Conservation (phyloP, 2,888 invertebrate genomes). For the Cryptophagus acutangulus region DNA sequence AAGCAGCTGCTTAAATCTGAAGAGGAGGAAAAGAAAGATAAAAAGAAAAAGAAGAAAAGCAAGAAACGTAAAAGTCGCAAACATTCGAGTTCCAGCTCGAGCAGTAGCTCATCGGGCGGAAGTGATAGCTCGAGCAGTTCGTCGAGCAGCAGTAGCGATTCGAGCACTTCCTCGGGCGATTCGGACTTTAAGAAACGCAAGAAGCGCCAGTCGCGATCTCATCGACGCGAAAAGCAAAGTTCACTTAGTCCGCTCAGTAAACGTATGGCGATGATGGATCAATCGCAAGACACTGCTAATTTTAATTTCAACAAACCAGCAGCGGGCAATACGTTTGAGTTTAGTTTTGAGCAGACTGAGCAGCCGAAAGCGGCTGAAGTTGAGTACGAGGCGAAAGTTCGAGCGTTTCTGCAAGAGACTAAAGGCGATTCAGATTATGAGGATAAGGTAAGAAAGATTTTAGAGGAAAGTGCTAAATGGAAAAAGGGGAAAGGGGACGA, state of each 20-base stretch:
- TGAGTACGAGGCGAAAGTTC: conserved; percentile 49
- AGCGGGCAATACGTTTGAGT: conserved; percentile 46
- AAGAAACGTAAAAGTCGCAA: conserved; percentile 60
- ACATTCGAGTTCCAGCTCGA: conserved; percentile 50
- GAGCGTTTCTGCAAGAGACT: conserved; percentile 66
- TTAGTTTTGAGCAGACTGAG: conserved; percentile 48
- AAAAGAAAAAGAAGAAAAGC: conserved; percentile 60
- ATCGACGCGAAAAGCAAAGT: conserved; percentile 55
- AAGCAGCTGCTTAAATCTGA: conserved; percentile 58
- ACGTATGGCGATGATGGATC: conserved; percentile 71
- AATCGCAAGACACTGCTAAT: conserved; percentile 52
- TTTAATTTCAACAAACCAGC: conserved; percentile 71
- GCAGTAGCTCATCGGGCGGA: conserved; percentile 49
- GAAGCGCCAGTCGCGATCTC: conserved; percentile 53
- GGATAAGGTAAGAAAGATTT: conserved; percentile 76
- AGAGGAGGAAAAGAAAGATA: conserved; percentile 56
- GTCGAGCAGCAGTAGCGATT: conserved; percentile 59
- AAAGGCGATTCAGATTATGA: conserved; percentile 80
- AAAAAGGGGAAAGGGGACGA: conserved; percentile 64
- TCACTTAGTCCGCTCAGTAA: conserved; percentile 79
- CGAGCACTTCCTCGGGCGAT: conserved; percentile 57
- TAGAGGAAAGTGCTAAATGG: conserved; percentile 78
- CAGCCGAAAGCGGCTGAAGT: conserved; percentile 28
- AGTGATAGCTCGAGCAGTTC: conserved; percentile 56
- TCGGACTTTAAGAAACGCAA: conserved; percentile 53